phyloP scores from a whole-genome alignment of 2,113 vertebrate genomes.

The Psettodes erumei region DNA sequence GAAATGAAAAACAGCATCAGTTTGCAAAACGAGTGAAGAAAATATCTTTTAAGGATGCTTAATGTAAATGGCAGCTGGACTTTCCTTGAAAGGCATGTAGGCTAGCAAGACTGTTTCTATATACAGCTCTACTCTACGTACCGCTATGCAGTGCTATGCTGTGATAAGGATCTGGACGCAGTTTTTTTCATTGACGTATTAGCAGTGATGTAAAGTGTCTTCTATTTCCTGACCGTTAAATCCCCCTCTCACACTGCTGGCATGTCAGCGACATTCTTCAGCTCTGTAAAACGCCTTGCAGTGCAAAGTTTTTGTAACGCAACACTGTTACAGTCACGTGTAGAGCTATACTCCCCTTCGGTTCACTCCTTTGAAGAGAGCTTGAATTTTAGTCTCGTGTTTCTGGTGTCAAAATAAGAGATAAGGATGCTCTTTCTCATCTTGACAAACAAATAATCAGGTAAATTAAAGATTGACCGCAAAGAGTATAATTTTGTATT shows the following conservation, averaged over 20 bases:
- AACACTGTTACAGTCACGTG: background rate
- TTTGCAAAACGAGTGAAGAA: background rate
- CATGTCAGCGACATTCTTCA: background rate
- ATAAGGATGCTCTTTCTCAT: background rate
- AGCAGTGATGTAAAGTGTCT: background rate
- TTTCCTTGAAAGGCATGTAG: constrained; percentile 28
- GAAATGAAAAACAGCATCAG: background rate
- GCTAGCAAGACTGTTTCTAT: constrained; percentile 3
- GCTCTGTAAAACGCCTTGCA: background rate
- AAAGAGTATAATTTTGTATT: too few relatives aligned
- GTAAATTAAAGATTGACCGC: background rate
- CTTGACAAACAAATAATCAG: background rate
- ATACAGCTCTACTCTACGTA: background rate
- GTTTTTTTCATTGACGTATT: constrained; percentile 15
- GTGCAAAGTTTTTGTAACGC: background rate
- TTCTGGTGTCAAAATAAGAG: background rate
- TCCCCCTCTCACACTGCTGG: background rate
- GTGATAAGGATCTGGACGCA: constrained; percentile 20
- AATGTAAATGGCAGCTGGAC: background rate
- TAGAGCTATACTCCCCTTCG: background rate
- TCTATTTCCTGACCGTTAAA: constrained; percentile 33
- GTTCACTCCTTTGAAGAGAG: background rate
- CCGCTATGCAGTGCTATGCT: constrained; percentile 3
- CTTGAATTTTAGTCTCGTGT: background rate
- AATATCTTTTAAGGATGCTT: background rate